Percentiles rank a stretch among this genome's conserved stretches.
phyloP scores from a whole-genome alignment of 2,888 invertebrate species.

The Tuberolachnus salignus region DNA sequence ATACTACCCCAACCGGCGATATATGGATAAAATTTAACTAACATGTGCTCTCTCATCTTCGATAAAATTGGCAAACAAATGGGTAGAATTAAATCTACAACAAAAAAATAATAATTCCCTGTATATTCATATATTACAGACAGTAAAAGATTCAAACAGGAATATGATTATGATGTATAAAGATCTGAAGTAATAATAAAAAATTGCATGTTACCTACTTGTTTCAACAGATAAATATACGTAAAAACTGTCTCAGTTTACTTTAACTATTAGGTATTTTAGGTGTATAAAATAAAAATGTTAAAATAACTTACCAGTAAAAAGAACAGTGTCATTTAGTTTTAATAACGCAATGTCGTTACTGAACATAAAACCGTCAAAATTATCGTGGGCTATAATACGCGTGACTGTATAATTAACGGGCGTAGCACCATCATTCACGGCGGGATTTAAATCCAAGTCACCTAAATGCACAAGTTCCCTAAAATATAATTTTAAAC shows the following conservation, averaged over 20 bases:
- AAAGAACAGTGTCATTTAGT: constrained; percentile 67
- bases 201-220: no score
- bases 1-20: constrained; percentile 85
- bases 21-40: constrained; percentile 70
- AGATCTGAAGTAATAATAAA: no score
- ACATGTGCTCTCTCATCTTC: constrained; percentile 66
- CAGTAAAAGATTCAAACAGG: no score
- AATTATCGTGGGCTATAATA: constrained; percentile 72
- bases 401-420: constrained; percentile 70
- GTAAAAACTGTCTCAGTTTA: no score
- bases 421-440: constrained; percentile 70
- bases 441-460: constrained; percentile 71
- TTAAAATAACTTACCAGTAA: constrained; percentile 64
- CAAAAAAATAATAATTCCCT: no score
- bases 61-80: constrained; percentile 75
- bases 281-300: constrained; percentile 51
- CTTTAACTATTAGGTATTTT: no score
- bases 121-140: no score
- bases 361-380: constrained; percentile 68
- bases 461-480: constrained; percentile 78
- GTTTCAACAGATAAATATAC: no score
- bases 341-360: constrained; percentile 82
- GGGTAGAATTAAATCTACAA: constrained; percentile 72
- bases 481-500: constrained; percentile 63
- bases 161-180: no score